Base-by-base conservation (phyloP, 1,140 invertebrate species). In the Drosophila lowei region DNA sequence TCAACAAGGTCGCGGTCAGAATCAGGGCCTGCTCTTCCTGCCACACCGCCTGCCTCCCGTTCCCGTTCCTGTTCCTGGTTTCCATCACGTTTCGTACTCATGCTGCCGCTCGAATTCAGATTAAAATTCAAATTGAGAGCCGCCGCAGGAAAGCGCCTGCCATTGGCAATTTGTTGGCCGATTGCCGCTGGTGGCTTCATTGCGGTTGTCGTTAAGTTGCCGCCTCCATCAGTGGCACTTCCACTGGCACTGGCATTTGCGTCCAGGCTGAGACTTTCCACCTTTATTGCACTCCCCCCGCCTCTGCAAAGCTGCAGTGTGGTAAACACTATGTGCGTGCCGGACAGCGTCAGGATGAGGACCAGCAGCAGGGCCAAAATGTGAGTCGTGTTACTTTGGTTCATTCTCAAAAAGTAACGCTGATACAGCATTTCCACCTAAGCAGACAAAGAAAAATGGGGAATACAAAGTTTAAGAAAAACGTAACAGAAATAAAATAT, bases 401-500 rank as follows among this genome's bases (percentile, higher is more conserved):
- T 98, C 94, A 98, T 96, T 62, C 97, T 95, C 57, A 98, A 93
- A 90, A 98, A 98, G 92, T 98, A 98, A 46, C 97, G 94, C 91
- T 98, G 97, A 92, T 98, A 98, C 48, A 98, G 92, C 93, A 95
- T 95, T 92, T 98, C 97, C 80, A 98, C 95, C 95, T 97, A 92
- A 16, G 91, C 91, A 68, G 57, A 23, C n/a, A 64, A 72, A 41
- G 23, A 57, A 42, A 30, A 56, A 21, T 9, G 30, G 25, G 42
- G 53, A 56, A 56, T 34, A 3, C 4, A 34, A 34, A 34, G 30
- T 34, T 25, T 0, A 5, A 25, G 5, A 25, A 25, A 5, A 25
- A 23, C 21, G 21, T 23, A 3, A 23, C 21, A 23, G 23, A 23
- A 23, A 25, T 25, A 0, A 25, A 25, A 25, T 25, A 5, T 3